Evolutionary conservation across 2,888 invertebrate genomes (phyloP), one percentile per base, ranked within the genome.

Genomic region (Acheta domesticus): DNA sequence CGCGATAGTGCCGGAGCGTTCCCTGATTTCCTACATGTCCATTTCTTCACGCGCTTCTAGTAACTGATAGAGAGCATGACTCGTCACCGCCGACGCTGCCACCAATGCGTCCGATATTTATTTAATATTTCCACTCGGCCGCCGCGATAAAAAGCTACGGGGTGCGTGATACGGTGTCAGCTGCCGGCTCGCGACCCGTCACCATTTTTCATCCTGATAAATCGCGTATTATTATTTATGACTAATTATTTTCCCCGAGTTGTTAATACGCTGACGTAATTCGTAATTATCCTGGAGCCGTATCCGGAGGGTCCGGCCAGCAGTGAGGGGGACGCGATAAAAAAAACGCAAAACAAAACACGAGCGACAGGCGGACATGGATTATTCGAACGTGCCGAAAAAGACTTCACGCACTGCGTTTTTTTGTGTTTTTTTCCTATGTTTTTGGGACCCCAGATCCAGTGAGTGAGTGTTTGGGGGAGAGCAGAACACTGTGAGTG

Each of bases 221-320:
- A 62, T 62, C 62, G 62, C 62, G 62, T n/a, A n/a, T 19, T 62
- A 62, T 62, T 62, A 62, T 62, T 62, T 62, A 62, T 62, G 62
- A 62, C 62, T 62, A 62, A 62, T 62, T 62, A 62, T 62, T 62
- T 62, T 62, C 62, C 62, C 62, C 62, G 62, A 36, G 36, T 62
- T 62, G 62, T 62, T 62, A 62, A 62, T 62, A 19, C 62, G n/a
- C 62, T 62, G 62, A 62, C 62, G 62, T 62, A 62, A 14, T 62
- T 62, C 62, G 62, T 62, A 62, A 62, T 62, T 62, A 62, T n/a
- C 36, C 36, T 36, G 36, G 36, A 36, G 16, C n/a, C 62, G 62
- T 62, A 14, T 14, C 62, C n/a, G 62, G n/a, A 62, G 62, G 16
- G 62, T 19, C 62, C n/a, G 16, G 14, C 4, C 62, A 4, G 62